Evolutionary conservation across 2,797 vertebrate genomes (phyloP).

Genomic region (Tauraco hartlaubi): DNA sequence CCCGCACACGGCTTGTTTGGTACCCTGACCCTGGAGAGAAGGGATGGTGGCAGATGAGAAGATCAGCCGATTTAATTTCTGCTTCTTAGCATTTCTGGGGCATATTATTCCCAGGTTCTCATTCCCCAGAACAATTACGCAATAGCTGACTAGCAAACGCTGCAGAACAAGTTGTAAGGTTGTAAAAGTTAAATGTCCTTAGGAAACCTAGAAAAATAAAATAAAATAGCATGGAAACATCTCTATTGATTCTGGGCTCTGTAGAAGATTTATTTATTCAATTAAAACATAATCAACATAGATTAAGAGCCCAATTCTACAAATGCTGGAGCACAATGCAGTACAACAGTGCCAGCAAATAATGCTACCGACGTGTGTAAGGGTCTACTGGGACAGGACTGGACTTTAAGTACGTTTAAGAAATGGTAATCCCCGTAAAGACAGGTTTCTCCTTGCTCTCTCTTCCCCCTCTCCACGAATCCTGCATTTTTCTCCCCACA

Average conservation of each 20-base stretch:
- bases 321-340: slow-evolving; percentile 4
- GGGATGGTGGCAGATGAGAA: not conserved
- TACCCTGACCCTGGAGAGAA: not conserved
- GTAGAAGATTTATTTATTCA: slow-evolving; percentile 51
- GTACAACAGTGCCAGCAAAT: not conserved
- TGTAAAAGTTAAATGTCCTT: slow-evolving; percentile 69
- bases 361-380: not conserved
- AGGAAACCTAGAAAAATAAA: slow-evolving; percentile 59
- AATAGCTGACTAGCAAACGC: slow-evolving; percentile 46
- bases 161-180: slow-evolving; percentile 46
- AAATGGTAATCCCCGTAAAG: not conserved
- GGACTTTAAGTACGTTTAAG: not conserved
- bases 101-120: slow-evolving; percentile 60
- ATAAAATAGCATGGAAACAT: slow-evolving; percentile 33
- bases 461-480: not conserved
- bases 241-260: slow-evolving; percentile 41
- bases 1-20: not conserved
- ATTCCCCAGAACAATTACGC: slow-evolving; percentile 55
- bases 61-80: slow-evolving; percentile 26
- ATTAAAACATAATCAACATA: slow-evolving; percentile 56
- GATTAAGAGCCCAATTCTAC: slow-evolving; percentile 38
- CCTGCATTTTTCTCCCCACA: not conserved
- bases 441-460: not conserved
- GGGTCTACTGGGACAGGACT: not conserved
- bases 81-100: slow-evolving; percentile 64